These are phyloP conservation scores for Crotalus helleri DNA, from an alignment of 2,113 vertebrate genomes.

Conservation along the genomic window DNA sequence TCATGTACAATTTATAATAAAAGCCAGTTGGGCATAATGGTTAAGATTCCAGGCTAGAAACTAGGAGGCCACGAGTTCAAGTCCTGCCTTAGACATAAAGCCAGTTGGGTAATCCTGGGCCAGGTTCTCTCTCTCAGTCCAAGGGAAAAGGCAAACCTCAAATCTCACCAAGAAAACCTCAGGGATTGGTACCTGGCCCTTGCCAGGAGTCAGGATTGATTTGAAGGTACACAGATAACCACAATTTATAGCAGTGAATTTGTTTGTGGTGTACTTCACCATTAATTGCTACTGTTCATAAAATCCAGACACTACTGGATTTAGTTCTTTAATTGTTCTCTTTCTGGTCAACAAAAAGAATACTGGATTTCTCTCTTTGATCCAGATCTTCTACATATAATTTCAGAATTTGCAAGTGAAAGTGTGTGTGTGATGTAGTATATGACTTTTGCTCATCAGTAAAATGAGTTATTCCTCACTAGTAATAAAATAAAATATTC, in stretches of 20 bases:
- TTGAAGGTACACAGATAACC: background rate
- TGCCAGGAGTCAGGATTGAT: background rate
- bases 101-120: background rate
- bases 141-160: background rate
- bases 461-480: background rate
- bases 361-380: background rate
- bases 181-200: background rate
- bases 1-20: background rate
- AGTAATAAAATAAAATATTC: background rate
- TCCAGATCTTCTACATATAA: background rate
- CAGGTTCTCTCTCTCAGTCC: background rate
- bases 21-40: background rate
- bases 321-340: background rate
- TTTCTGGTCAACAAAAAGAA: background rate
- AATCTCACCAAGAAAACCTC: background rate
- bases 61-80: background rate
- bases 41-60: background rate
- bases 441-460: background rate
- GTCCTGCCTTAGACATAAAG: background rate
- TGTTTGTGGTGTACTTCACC: background rate
- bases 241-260: background rate
- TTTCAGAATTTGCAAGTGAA: background rate
- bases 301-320: background rate
- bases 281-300: background rate
- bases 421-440: background rate